phyloP scores from a whole-genome alignment of 2,888 invertebrate species.

The Melanostoma scalare region DNA sequence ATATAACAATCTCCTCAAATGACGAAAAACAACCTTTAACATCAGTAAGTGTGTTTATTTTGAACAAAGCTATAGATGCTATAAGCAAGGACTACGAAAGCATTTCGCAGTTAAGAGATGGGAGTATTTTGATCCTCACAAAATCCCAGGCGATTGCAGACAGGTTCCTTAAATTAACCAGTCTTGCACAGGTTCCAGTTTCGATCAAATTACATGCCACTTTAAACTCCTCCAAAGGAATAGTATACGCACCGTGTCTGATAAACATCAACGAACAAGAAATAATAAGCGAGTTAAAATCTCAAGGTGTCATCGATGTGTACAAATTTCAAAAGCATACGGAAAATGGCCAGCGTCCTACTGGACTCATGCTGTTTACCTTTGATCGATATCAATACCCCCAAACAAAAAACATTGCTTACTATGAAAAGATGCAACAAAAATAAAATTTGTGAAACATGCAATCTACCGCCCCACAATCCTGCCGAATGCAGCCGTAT shows the following conservation, averaged over 20 bases:
- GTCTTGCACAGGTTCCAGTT: constrained; percentile 1
- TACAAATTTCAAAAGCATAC: too few relatives aligned
- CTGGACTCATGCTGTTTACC: too few relatives aligned
- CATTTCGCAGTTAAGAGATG: constrained; percentile 14
- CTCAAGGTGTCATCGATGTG: too few relatives aligned
- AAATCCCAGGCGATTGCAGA: constrained; percentile 9
- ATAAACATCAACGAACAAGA: too few relatives aligned
- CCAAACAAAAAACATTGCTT: too few relatives aligned
- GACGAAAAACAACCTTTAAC: constrained; percentile 5
- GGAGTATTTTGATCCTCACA: background rate
- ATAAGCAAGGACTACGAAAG: constrained; percentile 10
- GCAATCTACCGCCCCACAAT: background rate
- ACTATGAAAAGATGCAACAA: background rate
- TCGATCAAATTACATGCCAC: too few relatives aligned
- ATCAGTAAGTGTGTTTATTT: background rate
- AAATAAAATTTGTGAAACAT: background rate
- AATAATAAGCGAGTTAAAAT: too few relatives aligned
- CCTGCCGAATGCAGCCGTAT: background rate
- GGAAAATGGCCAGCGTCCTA: too few relatives aligned
- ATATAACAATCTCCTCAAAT: background rate
- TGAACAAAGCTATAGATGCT: background rate
- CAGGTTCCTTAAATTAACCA: constrained; percentile 5
- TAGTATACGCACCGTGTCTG: too few relatives aligned
- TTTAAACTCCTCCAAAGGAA: too few relatives aligned
- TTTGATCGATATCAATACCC: too few relatives aligned